Base-by-base conservation (phyloP, 2,888 invertebrate species). In the Ethmia dodecea region DNA sequence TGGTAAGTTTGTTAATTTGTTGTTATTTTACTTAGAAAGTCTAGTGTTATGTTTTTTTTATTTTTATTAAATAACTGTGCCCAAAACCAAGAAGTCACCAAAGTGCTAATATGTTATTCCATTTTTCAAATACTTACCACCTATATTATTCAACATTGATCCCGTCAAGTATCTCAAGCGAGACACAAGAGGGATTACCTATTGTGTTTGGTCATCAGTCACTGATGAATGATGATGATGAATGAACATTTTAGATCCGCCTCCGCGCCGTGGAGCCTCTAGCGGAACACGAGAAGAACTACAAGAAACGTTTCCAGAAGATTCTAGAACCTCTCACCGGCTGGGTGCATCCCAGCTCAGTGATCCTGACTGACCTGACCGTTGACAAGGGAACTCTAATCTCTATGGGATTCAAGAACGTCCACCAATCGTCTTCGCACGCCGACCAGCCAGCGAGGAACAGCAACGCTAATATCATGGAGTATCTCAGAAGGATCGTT, bases 181-280 rank as follows among this genome's bases (percentile, higher is more conserved):
- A n/a, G n/a, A n/a, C n/a, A n/a, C n/a, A n/a, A n/a, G n/a, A n/a
- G n/a, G n/a, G n/a, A n/a, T n/a, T n/a, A n/a, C n/a, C n/a, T n/a
- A n/a, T n/a, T n/a, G n/a, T n/a, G n/a, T n/a, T n/a, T n/a, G n/a
- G n/a, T n/a, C n/a, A n/a, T n/a, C n/a, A n/a, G n/a, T n/a, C n/a
- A n/a, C n/a, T n/a, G n/a, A n/a, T n/a, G n/a, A n/a, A n/a, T n/a
- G n/a, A n/a, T n/a, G n/a, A n/a, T n/a, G n/a, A n/a, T n/a, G n/a
- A n/a, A n/a, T n/a, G n/a, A n/a, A n/a, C n/a, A n/a, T n/a, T n/a
- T n/a, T 67, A 89, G 73, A 86, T 96, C 38, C 88, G 95, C 10
- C 83, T 96, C 18, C 89, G 94, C 38, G 95, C 95, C 0, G 93
- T 95, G 1, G 95, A 95, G 56, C 95, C 95, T 0, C 76, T 93